Evolutionary conservation across 2,797 vertebrate species (phyloP), one percentile per base, ranked within the genome.

Genomic region (Argya squamiceps): DNA sequence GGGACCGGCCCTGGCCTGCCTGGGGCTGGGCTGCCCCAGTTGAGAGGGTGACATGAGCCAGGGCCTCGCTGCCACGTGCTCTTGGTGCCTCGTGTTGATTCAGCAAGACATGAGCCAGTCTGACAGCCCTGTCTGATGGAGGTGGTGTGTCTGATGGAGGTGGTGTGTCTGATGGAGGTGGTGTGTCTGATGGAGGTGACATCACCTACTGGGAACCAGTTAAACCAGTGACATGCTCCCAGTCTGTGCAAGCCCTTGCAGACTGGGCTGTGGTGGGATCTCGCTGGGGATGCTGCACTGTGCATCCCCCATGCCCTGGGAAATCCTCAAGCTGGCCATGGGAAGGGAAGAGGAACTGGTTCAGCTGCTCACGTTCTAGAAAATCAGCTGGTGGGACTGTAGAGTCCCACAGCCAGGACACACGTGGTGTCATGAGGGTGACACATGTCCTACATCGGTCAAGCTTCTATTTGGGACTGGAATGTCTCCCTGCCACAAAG

Each of bases 81-180:
- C 60, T 12, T 2, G 41, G 58, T 2, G 49, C 84, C 89, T 79
- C 14, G 2, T 39, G 84, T 96, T 77, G 93, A 85, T 96, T 96
- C 95, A 96, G 96, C 96, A 80, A 88, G 92, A 85, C 68, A 2
- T 3, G 29, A 91, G 93, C 96, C 78, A 69, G 96, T 95, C 73
- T 6, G 7, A 65, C 95, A 55, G 64, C 96, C 67, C n/a, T 5
- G 1, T 52, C 53, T 91, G 62, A 37, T 68, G 70, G n/a, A 71
- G 81, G 84, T 43, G 2, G 44, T 52, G 62, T 12, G 46, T 52
- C 59, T 91, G 62, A 34, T 65, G 70, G 32, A 73, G 81, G 84
- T 96, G 96, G 96, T 37, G 37, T 37, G 37, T 52, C 59, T 91
- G 62, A 37, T 68, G 70, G n/a, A 71, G 81, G 84, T 19, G 2